phyloP scores from a whole-genome alignment of 1,140 invertebrate genomes.

The Mycetomoellerius zeteki region DNA sequence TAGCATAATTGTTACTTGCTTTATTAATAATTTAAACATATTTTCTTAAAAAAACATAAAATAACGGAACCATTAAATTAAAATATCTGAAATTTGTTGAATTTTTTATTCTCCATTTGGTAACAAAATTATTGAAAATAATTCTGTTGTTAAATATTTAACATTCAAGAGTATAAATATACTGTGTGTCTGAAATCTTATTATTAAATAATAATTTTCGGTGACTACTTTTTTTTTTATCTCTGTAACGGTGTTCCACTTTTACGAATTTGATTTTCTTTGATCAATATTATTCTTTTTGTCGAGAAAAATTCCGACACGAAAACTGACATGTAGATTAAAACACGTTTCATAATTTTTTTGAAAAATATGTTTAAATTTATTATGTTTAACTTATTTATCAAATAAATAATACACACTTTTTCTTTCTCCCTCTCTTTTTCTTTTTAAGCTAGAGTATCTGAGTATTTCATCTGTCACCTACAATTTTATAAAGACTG shows the following conservation, averaged over 20 bases:
- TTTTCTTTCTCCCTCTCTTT: background rate
- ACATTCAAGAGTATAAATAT: background rate
- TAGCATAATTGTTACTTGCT: background rate
- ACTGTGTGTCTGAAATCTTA: background rate
- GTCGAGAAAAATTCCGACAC: background rate
- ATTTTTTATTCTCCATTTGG: background rate
- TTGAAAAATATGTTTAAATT: background rate
- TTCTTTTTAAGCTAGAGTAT: background rate
- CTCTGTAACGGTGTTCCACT: background rate
- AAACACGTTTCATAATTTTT: background rate
- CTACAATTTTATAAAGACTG: background rate
- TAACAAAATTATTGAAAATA: background rate
- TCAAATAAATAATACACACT: background rate
- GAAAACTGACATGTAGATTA: background rate
- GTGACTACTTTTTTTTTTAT: background rate
- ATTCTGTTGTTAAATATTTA: background rate
- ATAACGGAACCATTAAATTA: background rate
- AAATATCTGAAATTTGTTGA: background rate
- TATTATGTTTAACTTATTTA: background rate
- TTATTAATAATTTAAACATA: background rate
- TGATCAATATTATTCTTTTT: background rate
- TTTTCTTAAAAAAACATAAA: background rate
- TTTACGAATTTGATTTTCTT: constrained; percentile 21
- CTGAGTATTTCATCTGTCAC: background rate
- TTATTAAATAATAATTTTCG: constrained; percentile 24